Base-by-base conservation (phyloP, 2,888 invertebrate genomes). In the Aphelenchoides bicaudatus region DNA sequence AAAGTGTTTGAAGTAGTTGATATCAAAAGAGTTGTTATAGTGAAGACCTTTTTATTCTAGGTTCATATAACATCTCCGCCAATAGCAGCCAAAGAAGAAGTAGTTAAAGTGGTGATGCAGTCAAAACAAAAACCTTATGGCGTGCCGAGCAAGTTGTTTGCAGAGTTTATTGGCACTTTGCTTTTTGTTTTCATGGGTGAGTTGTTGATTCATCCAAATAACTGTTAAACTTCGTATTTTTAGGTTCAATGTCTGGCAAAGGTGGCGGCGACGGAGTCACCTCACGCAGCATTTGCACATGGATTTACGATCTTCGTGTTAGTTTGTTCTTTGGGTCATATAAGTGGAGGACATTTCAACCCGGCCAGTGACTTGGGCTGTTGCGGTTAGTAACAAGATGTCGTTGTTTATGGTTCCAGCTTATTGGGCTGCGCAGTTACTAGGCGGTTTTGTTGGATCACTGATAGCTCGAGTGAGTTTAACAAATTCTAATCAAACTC, bases 261-360 rank as follows among this genome's bases (percentile, higher is more conserved):
- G 13, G n/a, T 19, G 6, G 39, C 49, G 2, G 39, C 29, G 3
- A 67, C 65, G 34, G 65, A 61, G 6, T 49, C 75, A 6, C 56
- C 67, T 10, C 66, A 68, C 34, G 69, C 71, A 3, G 75, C 75
- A 10, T 66, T 75, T 29, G 72, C 69, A 25, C 75, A 75, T 47
- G 75, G 75, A 8, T 29, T 74, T 29, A 65, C 70, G 21, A 70
- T 75, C 49, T 74, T 75, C 56, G 66, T 71, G n/a, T 54, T 75
- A 25, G 31, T 34, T 21, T 38, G 19, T 30, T 51, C 43, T n/a
- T 25, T 43, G 16, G 43, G 43, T 6, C 43, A 43, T 21, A 25
- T 58, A 47, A 81, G 81, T 65, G 82, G 82, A 2, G 82, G 79
- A 10, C 82, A 82, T 65, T 75, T 82, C 54, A 82, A 82, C 63